Evolutionary conservation across 1,140 invertebrate species (phyloP).

Genomic region (Psilanteris sp.): DNA sequence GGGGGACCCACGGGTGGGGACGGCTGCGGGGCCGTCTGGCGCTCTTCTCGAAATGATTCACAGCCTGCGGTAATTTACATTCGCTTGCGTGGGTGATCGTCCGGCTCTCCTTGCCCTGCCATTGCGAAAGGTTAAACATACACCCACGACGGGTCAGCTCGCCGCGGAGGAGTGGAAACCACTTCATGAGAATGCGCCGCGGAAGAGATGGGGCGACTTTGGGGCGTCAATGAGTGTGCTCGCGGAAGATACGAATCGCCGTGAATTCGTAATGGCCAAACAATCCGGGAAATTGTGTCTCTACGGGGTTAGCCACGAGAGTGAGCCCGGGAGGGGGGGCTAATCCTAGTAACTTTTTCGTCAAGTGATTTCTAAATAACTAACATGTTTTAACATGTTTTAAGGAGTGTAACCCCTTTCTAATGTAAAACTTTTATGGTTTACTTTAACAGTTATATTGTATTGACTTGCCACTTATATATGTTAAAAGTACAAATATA

Average conservation of each 20-base stretch:
- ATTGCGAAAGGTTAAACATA: slow-evolving; percentile 79
- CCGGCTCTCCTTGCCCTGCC: slow-evolving; percentile 63
- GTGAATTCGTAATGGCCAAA: slow-evolving; percentile 33
- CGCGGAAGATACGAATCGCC: slow-evolving; percentile 17
- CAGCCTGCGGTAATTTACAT: slow-evolving; percentile 79
- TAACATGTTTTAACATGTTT: too few species aligned
- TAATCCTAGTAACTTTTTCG: too few species aligned
- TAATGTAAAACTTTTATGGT: too few species aligned
- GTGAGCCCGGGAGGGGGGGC: too few species aligned
- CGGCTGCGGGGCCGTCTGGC: slow-evolving; percentile 64
- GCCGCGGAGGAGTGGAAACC: slow-evolving; percentile 58
- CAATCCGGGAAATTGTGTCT: slow-evolving; percentile 23
- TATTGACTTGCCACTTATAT: too few species aligned
- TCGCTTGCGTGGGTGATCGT: slow-evolving; percentile 79
- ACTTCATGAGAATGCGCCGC: slow-evolving; percentile 34
- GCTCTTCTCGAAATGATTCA: slow-evolving; percentile 78
- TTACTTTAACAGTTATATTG: too few species aligned
- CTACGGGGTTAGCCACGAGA: too few species aligned
- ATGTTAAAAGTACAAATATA: too few species aligned
- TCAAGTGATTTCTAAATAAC: too few species aligned
- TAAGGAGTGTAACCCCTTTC: too few species aligned
- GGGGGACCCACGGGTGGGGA: slow-evolving; percentile 8
- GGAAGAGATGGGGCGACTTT: slow-evolving; percentile 3
- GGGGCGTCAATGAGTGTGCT: slow-evolving; percentile 4
- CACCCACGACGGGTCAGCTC: slow-evolving; percentile 75